Evolutionary conservation across 2,888 invertebrate species (phyloP).

Genomic region (Drosophila niveifrons): DNA sequence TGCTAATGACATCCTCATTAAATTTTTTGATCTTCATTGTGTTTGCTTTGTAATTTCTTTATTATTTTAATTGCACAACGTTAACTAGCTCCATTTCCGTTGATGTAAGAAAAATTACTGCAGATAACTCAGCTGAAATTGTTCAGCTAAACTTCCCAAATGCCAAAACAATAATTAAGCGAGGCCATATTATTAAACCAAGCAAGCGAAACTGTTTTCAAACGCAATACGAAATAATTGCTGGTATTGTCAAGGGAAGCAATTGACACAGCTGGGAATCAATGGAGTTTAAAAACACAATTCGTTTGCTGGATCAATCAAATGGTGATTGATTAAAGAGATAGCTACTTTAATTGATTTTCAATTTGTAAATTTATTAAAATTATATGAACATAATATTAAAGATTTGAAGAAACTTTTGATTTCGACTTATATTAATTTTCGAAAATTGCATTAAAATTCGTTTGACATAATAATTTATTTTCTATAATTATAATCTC

Average conservation of each 20-base stretch:
- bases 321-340: not conserved
- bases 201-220: slow-evolving; percentile 62
- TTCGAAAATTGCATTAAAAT: too few species aligned
- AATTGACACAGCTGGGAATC: slow-evolving; percentile 32
- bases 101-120: slow-evolving; percentile 30
- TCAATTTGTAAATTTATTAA: not conserved
- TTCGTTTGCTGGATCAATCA: slow-evolving; percentile 1
- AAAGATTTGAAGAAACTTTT: too few species aligned
- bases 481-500: too few species aligned
- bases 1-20: slow-evolving; percentile 14
- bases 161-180: slow-evolving; percentile 46
- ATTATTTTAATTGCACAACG: slow-evolving; percentile 42
- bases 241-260: slow-evolving; percentile 15
- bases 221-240: slow-evolving; percentile 36
- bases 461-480: too few species aligned
- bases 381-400: not conserved
- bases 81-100: slow-evolving; percentile 51
- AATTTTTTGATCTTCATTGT: slow-evolving; percentile 7
- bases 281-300: slow-evolving; percentile 2
- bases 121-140: slow-evolving; percentile 17
- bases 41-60: slow-evolving; percentile 15
- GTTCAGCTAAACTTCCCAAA: not conserved
- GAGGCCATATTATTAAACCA: slow-evolving; percentile 34
- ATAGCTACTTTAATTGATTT: not conserved
- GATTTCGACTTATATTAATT: too few species aligned